Evolutionary conservation across 1,140 invertebrate genomes (phyloP).

Genomic region (Hyles vespertilio): DNA sequence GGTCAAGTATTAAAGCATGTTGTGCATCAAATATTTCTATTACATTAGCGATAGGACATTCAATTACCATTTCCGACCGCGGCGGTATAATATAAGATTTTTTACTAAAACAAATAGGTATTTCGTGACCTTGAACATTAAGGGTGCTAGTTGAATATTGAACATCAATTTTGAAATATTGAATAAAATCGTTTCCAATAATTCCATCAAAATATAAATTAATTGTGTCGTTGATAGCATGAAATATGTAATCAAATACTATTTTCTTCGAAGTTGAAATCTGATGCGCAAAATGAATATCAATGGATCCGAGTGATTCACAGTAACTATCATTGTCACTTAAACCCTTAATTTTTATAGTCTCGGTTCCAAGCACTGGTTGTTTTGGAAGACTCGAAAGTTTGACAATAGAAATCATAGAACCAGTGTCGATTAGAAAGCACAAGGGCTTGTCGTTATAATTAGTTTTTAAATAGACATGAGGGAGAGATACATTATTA

Average conservation of each 20-base stretch:
- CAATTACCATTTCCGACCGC: slow-evolving; percentile 24
- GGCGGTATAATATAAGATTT: slow-evolving; percentile 24
- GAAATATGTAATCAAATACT: slow-evolving; percentile 8
- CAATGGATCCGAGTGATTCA: slow-evolving; percentile 14
- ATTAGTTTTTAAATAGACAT: not conserved
- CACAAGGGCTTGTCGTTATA: slow-evolving; percentile 12
- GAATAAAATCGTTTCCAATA: slow-evolving; percentile 26
- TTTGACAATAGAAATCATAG: slow-evolving; percentile 20
- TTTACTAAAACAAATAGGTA: slow-evolving; percentile 20
- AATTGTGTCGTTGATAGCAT: slow-evolving; percentile 8
- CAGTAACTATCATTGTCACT: slow-evolving; percentile 13
- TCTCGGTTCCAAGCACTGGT: slow-evolving; percentile 11
- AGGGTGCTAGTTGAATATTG: slow-evolving; percentile 18
- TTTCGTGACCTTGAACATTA: slow-evolving; percentile 8
- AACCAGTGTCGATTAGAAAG: slow-evolving; percentile 22
- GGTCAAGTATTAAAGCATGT: slow-evolving; percentile 18
- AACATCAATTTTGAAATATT: slow-evolving; percentile 19
- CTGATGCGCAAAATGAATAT: not conserved
- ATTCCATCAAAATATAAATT: slow-evolving; percentile 27
- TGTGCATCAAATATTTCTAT: slow-evolving; percentile 8
- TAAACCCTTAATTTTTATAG: slow-evolving; percentile 18
- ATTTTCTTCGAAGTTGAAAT: not conserved
- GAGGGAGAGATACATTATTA: slow-evolving; percentile 17
- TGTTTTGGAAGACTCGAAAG: slow-evolving; percentile 11
- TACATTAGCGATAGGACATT: slow-evolving; percentile 23